phyloP scores from a whole-genome alignment of 2,797 vertebrate species.

The Fundulus diaphanus region DNA sequence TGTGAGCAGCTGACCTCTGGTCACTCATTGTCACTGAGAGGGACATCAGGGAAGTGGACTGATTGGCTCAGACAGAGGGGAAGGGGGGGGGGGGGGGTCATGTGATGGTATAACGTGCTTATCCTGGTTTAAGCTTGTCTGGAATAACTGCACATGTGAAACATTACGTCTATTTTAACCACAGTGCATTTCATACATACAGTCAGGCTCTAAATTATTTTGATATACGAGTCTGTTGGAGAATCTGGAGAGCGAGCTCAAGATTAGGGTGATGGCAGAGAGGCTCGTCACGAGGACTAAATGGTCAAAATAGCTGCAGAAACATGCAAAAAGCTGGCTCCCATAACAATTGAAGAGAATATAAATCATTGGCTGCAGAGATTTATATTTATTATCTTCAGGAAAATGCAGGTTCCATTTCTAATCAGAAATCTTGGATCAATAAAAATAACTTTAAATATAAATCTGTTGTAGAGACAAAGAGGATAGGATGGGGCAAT shows the following conservation, averaged over 20 bases:
- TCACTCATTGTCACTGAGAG: constrained; percentile 46
- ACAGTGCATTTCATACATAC: neutral
- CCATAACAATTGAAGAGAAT: neutral
- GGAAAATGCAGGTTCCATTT: neutral
- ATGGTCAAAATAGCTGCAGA: neutral
- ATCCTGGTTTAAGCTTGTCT: neutral
- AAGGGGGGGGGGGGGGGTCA: no score
- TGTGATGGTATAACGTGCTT: constrained; percentile 1
- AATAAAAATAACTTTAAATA: neutral
- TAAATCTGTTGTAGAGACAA: neutral
- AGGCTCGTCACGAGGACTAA: neutral
- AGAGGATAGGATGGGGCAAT: no score
- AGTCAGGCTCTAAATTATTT: neutral
- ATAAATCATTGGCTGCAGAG: neutral
- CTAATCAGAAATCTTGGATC: neutral
- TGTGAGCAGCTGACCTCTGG: constrained; percentile 76
- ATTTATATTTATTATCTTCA: neutral
- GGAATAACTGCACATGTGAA: neutral
- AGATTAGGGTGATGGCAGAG: neutral
- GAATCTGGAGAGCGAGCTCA: neutral
- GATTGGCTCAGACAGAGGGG: neutral
- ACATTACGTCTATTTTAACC: neutral
- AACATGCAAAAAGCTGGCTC: neutral
- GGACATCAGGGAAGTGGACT: neutral
- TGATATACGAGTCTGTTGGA: neutral